Evolutionary conservation across 2,113 vertebrate species (phyloP), one percentile per base, ranked within the genome.

Genomic region (Noturus placidus): DNA sequence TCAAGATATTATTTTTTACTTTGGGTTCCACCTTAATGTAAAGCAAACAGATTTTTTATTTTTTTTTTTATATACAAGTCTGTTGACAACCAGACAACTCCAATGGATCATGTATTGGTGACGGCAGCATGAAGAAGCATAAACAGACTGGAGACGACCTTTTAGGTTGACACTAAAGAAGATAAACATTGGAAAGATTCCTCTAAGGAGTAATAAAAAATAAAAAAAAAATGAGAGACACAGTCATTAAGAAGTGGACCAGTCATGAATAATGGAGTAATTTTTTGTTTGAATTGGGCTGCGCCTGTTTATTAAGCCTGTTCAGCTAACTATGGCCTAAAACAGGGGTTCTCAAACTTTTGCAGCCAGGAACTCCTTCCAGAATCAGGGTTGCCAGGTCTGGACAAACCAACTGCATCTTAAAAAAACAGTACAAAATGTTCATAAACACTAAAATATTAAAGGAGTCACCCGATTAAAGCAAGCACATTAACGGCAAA

Each of bases 161-260:
- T 85, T 74, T 3, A 11, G 20, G 38, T 85, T 76, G 69, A 74
- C 50, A 74, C 83, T 27, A 65, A 85, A 42, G 10, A 85, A 52
- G 63, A 30, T n/a, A 83, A 69, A 50, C 82, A 52, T 2, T 52
- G 38, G 15, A 85, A 57, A 74, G 33, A 57, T 59, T 85, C 1
- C 20, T 74, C 52, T 59, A 27, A 57, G 52, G 67, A 74, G 59
- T 76, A 70, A 46, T 7, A 46, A 46, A 46, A 6, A 46, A 46
- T 8, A 42, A 38, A 38, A 38, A 38, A 38, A 70, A 74, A 74
- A 74, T 38, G 30, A 57, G 69, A 56, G 33, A 57, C 33, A 59
- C 2, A 33, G 30, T 74, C 42, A 74, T 85, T 74, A 33, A 74
- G 14, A 35, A 35, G 33, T 56, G 59, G 22, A 57, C 65, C 50